Conservation (phyloP, 2,888 invertebrate genomes). For the Synanthedon formicaeformis region DNA sequence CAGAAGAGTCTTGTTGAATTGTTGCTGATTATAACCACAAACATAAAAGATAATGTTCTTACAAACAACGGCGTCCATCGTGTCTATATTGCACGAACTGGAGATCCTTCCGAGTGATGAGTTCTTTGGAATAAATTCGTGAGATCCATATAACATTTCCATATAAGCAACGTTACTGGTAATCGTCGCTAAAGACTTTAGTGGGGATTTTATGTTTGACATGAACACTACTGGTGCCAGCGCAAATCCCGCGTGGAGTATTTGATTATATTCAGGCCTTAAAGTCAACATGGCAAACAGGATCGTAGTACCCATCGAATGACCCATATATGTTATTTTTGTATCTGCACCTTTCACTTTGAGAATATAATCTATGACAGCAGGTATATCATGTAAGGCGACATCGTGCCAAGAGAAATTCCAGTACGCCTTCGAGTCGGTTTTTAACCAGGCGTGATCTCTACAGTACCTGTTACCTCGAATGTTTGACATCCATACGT, state of each 20-base stretch:
- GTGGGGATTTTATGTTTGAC: constrained; percentile 73
- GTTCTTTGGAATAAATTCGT: constrained; percentile 79
- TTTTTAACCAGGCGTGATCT: constrained; percentile 69
- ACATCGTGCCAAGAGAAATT: constrained; percentile 89
- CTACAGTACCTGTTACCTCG: constrained; percentile 83
- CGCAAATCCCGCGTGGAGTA: constrained; percentile 74
- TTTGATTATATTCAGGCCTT: constrained; percentile 75
- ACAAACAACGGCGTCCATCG: constrained; percentile 72
- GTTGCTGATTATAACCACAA: constrained; percentile 76
- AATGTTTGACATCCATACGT: constrained; percentile 87
- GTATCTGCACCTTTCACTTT: constrained; percentile 32
- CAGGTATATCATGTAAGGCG: constrained; percentile 87
- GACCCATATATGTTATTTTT: constrained; percentile 80
- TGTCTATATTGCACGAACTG: constrained; percentile 65
- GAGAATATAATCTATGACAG: constrained; percentile 77
- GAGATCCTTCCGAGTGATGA: constrained; percentile 69
- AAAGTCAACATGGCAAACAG: constrained; percentile 78
- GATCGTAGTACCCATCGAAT: constrained; percentile 90
- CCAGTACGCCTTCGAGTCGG: constrained; percentile 76
- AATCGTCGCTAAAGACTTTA: constrained; percentile 75
- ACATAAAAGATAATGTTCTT: constrained; percentile 78
- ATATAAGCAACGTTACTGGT: constrained; percentile 71
- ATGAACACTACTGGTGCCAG: constrained; percentile 78
- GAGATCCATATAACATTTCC: constrained; percentile 73
- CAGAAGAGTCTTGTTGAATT: constrained; percentile 77